Percentiles rank a stretch among this genome's conserved stretches.
Evolutionary conservation across 2,113 vertebrate species (phyloP).

Genomic region (Melospiza georgiana): DNA sequence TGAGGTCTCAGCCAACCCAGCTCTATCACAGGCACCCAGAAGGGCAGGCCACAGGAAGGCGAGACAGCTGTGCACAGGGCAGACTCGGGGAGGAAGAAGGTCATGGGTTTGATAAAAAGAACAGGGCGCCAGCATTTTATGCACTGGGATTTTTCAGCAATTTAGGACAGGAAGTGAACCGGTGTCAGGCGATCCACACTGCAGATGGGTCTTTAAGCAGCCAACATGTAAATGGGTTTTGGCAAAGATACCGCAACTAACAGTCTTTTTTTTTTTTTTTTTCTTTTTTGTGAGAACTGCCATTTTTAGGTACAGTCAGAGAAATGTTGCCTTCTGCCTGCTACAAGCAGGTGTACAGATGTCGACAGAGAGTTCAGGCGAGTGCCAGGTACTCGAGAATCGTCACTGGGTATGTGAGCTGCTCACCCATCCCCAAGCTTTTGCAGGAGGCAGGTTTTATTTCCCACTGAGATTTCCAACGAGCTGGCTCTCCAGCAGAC

Average conservation of each 20-base stretch:
- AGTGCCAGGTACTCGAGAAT: conserved; percentile 34
- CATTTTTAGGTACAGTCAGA: conserved; percentile 37
- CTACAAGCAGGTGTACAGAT: conserved; percentile 60
- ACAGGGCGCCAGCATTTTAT: fast-evolving
- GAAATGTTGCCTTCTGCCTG: conserved; percentile 49
- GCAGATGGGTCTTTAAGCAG: conserved; percentile 58
- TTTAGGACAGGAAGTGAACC: conserved; percentile 53
- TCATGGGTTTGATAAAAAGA: not conserved
- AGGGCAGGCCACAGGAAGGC: not conserved
- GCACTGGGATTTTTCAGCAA: not conserved
- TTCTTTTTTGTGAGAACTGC: not conserved
- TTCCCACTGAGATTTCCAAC: not conserved
- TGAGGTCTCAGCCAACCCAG: not conserved
- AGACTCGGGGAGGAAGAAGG: fast-evolving
- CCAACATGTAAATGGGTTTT: conserved; percentile 58
- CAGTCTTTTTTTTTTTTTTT: not conserved
- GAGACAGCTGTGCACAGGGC: not conserved
- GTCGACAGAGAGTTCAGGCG: not conserved
- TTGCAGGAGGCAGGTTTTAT: not conserved
- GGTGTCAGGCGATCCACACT: not conserved
- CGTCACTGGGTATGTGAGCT: conserved; percentile 9
- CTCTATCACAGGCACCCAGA: not conserved
- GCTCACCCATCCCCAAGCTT: conserved; percentile 1
- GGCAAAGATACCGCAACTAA: conserved; percentile 4
- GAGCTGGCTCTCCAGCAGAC: not conserved